These are phyloP conservation scores for Maccullochella peelii DNA, from an alignment of 2,113 vertebrate species.

Conservation along the genomic window DNA sequence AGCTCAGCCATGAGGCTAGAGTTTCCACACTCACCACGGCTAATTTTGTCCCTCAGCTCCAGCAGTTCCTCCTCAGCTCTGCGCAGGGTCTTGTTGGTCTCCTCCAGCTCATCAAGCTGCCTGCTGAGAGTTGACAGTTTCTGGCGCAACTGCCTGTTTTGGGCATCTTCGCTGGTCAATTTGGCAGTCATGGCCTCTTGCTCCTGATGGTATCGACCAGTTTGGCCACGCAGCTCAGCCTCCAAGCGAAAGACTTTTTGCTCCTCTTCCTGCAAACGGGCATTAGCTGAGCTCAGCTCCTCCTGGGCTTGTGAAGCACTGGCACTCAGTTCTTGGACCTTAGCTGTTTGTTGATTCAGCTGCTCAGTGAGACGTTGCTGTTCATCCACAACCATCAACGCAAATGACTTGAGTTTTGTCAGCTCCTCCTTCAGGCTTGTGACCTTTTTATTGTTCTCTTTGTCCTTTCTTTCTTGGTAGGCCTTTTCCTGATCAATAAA, in stretches of 20 bases:
- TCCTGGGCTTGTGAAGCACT: conserved; percentile 85
- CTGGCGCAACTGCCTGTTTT: conserved; percentile 92
- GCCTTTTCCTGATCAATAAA: conserved; percentile 91
- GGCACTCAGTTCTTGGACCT: conserved; percentile 89
- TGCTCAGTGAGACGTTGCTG: conserved; percentile 92
- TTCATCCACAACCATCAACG: conserved; percentile 96
- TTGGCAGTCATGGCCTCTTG: conserved; percentile 94
- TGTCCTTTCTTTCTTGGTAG: conserved; percentile 89
- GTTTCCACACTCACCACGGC: conserved; percentile 91
- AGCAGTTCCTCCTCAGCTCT: conserved; percentile 95
- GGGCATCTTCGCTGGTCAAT: conserved; percentile 92
- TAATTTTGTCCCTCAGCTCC: conserved; percentile 94
- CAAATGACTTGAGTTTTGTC: conserved; percentile 95
- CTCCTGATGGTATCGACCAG: conserved; percentile 85
- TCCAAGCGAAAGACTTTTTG: conserved; percentile 89
- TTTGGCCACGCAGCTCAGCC: conserved; percentile 87
- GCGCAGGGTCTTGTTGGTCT: conserved; percentile 93
- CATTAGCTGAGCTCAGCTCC: conserved; percentile 87
- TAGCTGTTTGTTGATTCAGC: conserved; percentile 88
- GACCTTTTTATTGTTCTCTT: conserved; percentile 89
- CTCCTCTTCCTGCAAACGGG: conserved; percentile 88
- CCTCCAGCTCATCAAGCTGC: conserved; percentile 95
- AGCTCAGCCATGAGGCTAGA: conserved; percentile 90
- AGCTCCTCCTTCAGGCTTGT: conserved; percentile 91
- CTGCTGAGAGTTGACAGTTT: conserved; percentile 92